A percentile compares a stretch with the other conserved stretches of the same genome.
These are phyloP conservation scores for Cacoxenus indagator DNA, from an alignment of 2,888 invertebrate genomes.

Conservation along the genomic window DNA sequence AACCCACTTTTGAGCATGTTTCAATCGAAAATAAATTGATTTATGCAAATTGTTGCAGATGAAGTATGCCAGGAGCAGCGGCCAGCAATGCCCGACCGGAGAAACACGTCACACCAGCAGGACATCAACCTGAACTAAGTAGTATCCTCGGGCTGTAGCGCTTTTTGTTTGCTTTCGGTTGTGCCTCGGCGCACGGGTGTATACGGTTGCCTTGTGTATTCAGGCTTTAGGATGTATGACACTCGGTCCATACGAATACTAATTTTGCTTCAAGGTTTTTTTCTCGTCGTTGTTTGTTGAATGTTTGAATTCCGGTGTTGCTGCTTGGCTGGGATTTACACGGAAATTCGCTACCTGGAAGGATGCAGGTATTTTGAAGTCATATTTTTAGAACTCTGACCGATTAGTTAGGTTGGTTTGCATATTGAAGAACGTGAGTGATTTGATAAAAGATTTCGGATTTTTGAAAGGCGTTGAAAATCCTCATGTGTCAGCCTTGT, in stretches of 20 bases:
- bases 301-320: not conserved
- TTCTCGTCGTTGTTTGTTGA: not conserved
- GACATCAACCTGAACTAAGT: not conserved
- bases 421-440: no score
- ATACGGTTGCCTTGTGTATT: conserved; percentile 17
- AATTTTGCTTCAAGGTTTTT: conserved; percentile 4
- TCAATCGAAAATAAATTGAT: conserved; percentile 28
- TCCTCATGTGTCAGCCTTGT: no score
- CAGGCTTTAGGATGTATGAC: not conserved
- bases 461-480: no score
- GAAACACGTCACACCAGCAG: conserved; percentile 19
- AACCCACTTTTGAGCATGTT: conserved; percentile 18
- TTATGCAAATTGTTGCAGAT: conserved; percentile 47
- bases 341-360: no score
- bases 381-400: no score
- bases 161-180: not conserved
- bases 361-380: no score
- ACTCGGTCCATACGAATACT: not conserved
- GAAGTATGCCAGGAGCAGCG: conserved; percentile 21
- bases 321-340: not conserved
- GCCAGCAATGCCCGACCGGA: not conserved
- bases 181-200: not conserved
- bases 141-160: not conserved
- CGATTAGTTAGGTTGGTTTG: no score
- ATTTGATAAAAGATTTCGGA: no score